These are phyloP conservation scores for Caenorhabditis doughertyi DNA, from an alignment of 2,888 invertebrate species.

Conservation along the genomic window DNA sequence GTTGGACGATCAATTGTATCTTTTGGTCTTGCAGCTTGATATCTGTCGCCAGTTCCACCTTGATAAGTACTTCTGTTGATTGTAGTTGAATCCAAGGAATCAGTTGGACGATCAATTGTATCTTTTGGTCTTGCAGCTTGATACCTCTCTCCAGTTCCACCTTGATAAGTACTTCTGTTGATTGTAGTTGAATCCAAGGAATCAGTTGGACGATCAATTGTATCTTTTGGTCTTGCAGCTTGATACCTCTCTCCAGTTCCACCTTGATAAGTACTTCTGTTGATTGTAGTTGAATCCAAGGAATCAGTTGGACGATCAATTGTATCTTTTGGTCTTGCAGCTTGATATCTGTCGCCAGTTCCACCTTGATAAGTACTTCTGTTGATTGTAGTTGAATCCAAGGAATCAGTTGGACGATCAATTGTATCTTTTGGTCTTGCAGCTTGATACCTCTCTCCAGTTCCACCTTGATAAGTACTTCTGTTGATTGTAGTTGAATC, in stretches of 20 bases:
- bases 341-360: slow-evolving; percentile 23
- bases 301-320: slow-evolving; percentile 27
- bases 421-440: slow-evolving; percentile 30
- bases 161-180: slow-evolving; percentile 45
- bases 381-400: slow-evolving; percentile 34
- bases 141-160: slow-evolving; percentile 35
- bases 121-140: slow-evolving; percentile 31
- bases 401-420: slow-evolving; percentile 21
- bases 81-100: slow-evolving; percentile 19
- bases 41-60: slow-evolving; percentile 37
- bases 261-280: slow-evolving; percentile 41
- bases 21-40: slow-evolving; percentile 19
- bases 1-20: slow-evolving; percentile 32
- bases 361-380: slow-evolving; percentile 44
- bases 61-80: slow-evolving; percentile 42
- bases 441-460: slow-evolving; percentile 31
- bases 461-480: slow-evolving; percentile 35
- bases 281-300: slow-evolving; percentile 24
- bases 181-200: slow-evolving; percentile 25
- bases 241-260: slow-evolving; percentile 29
- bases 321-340: slow-evolving; percentile 27
- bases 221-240: slow-evolving; percentile 31
- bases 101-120: slow-evolving; percentile 24
- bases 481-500: slow-evolving; percentile 39
- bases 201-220: slow-evolving; percentile 27